These are phyloP conservation scores for Ia io DNA, from an alignment of 2,113 vertebrate species.

Conservation along the genomic window DNA sequence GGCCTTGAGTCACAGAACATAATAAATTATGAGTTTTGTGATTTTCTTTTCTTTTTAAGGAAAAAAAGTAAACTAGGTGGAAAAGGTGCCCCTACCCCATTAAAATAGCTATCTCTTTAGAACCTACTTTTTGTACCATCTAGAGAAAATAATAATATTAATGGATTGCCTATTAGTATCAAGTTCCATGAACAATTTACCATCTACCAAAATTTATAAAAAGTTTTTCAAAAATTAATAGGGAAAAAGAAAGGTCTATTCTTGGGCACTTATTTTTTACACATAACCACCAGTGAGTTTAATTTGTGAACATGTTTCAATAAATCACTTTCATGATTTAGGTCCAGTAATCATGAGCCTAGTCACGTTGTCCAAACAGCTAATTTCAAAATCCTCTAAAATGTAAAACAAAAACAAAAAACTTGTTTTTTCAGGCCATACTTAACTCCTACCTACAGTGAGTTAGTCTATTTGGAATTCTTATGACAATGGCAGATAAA, in stretches of 20 bases:
- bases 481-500: not conserved
- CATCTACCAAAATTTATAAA: not conserved
- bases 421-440: not conserved
- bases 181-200: not conserved
- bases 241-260: not conserved
- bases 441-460: not conserved
- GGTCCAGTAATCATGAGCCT: not conserved
- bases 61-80: not conserved
- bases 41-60: not conserved
- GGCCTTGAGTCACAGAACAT: not conserved
- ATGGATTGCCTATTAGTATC: not conserved
- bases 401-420: conserved; percentile 49
- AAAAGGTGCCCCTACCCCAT: not conserved
- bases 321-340: not conserved
- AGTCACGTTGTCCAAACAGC: not conserved
- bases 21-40: not conserved
- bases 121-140: not conserved
- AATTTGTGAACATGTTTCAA: conserved; percentile 18
- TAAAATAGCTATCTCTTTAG: conserved; percentile 3
- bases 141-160: conserved; percentile 10
- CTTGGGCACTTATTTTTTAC: not conserved
- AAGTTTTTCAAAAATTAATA: not conserved
- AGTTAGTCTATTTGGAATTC: conserved; percentile 9
- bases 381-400: conserved; percentile 36
- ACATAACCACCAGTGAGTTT: not conserved